phyloP scores from a whole-genome alignment of 2,797 vertebrate species.

The Spheniscus humboldti region DNA sequence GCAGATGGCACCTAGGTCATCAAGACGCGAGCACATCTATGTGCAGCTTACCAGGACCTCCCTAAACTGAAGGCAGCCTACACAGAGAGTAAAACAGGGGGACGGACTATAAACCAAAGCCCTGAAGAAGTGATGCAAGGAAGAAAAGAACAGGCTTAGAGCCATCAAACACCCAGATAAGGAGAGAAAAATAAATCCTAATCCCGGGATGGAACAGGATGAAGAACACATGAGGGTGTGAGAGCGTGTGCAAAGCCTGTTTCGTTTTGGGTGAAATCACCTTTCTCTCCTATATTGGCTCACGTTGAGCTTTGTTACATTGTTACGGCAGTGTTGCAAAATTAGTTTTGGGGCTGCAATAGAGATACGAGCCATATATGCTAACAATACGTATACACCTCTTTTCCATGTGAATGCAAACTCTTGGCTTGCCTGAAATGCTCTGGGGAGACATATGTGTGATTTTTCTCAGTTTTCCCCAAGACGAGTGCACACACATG shows the following conservation, averaged over 20 bases:
- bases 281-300: background rate
- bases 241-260: background rate
- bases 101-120: background rate
- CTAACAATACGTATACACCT: background rate
- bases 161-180: background rate
- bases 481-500: rapidly evolving
- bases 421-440: background rate
- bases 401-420: background rate
- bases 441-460: rapidly evolving
- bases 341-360: background rate
- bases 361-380: background rate
- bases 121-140: background rate
- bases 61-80: background rate
- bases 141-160: background rate
- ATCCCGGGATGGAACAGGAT: background rate
- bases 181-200: background rate
- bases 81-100: background rate
- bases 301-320: background rate
- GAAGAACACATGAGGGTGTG: background rate
- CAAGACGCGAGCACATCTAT: background rate
- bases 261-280: background rate
- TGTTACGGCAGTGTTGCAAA: background rate
- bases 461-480: background rate
- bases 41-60: background rate
- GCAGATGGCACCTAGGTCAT: background rate